Evolutionary conservation across 2,888 invertebrate species (phyloP).

Genomic region (Syritta pipiens): DNA sequence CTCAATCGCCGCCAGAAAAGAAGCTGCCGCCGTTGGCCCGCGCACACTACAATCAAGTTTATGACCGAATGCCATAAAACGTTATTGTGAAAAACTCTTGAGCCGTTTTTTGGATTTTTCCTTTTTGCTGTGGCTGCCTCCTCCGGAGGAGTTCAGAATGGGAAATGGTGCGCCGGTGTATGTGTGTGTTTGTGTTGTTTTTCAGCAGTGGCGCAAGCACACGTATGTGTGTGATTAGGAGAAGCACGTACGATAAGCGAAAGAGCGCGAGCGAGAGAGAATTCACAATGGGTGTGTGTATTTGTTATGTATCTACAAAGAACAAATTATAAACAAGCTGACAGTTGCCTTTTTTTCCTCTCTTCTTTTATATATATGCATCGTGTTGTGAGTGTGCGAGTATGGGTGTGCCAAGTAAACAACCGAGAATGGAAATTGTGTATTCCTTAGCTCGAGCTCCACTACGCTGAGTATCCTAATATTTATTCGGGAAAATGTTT

Average conservation of each 20-base stretch:
- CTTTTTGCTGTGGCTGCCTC: conserved; percentile 67
- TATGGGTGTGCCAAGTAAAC: conserved; percentile 19
- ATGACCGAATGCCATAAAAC: conserved; percentile 80
- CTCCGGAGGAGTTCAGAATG: conserved; percentile 53
- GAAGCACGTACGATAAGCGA: not conserved
- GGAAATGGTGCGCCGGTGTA: conserved; percentile 35
- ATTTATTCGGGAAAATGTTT: conserved; percentile 26
- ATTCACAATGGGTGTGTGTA: conserved; percentile 20
- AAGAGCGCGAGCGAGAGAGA: conserved; percentile 9
- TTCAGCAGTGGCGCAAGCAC: no score
- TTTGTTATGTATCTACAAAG: conserved; percentile 39
- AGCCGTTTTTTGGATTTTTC: conserved; percentile 71
- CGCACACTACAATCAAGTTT: conserved; percentile 76
- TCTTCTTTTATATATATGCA: conserved; percentile 17
- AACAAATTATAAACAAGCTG: conserved; percentile 63
- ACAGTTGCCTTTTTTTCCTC: conserved; percentile 26
- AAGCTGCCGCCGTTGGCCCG: conserved; percentile 65
- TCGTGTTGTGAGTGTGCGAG: not conserved
- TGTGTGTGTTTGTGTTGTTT: no score
- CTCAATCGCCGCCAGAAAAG: conserved; percentile 57
- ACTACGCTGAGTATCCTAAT: conserved; percentile 46
- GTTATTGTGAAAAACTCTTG: conserved; percentile 78
- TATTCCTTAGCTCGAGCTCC: conserved; percentile 35
- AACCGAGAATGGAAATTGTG: conserved; percentile 44
- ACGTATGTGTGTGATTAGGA: not conserved